These are phyloP conservation scores for Eupithecia subfuscata DNA, from an alignment of 2,888 invertebrate genomes.

Conservation along the genomic window DNA sequence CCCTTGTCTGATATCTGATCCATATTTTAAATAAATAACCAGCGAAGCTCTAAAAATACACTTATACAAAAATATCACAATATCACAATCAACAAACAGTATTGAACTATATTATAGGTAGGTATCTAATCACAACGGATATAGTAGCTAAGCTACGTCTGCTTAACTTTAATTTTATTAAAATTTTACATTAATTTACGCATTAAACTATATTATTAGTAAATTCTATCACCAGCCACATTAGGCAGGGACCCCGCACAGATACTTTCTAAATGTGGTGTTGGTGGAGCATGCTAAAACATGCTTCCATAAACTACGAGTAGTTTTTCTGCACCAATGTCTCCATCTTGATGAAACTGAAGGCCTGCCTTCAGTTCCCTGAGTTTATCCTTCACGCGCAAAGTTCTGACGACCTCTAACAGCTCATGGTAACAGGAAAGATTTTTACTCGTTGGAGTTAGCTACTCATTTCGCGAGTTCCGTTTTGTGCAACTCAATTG, in stretches of 20 bases:
- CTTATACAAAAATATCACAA: constrained; percentile 16
- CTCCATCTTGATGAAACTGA: not conserved
- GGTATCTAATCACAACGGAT: not conserved
- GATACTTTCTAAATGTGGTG: not conserved
- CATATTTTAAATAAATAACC: not conserved
- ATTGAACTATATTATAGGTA: not conserved
- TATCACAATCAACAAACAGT: constrained; percentile 30
- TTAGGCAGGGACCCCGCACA: not conserved
- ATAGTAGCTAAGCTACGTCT: constrained; percentile 19
- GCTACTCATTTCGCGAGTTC: too few species aligned
- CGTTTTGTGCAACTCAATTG: too few species aligned
- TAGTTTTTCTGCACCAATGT: not conserved
- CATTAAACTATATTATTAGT: not conserved
- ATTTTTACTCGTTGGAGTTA: too few species aligned
- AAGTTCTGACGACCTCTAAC: too few species aligned
- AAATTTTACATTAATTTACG: not conserved
- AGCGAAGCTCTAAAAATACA: not conserved
- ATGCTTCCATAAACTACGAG: not conserved
- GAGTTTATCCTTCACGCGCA: too few species aligned
- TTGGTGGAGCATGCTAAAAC: not conserved
- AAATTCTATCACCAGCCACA: not conserved
- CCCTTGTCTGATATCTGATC: not conserved
- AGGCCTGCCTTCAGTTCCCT: not conserved
- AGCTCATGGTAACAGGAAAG: too few species aligned
- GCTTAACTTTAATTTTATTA: not conserved